These are phyloP conservation scores for Cheilosia grossa DNA, from an alignment of 2,888 invertebrate species.

Conservation along the genomic window DNA sequence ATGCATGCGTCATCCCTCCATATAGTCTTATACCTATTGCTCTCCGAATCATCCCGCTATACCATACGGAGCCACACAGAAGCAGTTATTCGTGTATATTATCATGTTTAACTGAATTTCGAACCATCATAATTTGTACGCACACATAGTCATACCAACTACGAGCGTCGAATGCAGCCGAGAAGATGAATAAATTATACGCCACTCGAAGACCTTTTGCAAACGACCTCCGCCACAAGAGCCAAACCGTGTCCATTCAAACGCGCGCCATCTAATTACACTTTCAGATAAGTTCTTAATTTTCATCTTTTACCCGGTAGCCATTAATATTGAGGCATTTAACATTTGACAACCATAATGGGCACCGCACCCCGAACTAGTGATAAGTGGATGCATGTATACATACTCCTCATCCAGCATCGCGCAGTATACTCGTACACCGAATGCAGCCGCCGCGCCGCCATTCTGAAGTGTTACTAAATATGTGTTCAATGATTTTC, in stretches of 20 bases:
- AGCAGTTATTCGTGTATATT: too few relatives aligned
- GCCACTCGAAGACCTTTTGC: constrained; percentile 45
- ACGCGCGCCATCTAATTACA: constrained; percentile 67
- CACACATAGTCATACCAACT: background rate
- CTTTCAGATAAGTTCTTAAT: constrained; percentile 68
- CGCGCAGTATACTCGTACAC: background rate
- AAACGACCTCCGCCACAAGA: constrained; percentile 44
- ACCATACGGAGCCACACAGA: too few relatives aligned
- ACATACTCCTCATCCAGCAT: constrained; percentile 13
- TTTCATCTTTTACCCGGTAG: constrained; percentile 66
- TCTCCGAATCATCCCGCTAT: too few relatives aligned
- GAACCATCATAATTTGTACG: background rate
- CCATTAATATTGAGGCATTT: constrained; percentile 77
- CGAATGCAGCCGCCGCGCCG: constrained; percentile 21
- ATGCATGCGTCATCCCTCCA: too few relatives aligned
- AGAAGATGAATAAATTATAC: constrained; percentile 51
- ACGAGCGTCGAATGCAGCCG: background rate
- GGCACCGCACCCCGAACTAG: constrained; percentile 65
- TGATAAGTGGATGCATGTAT: constrained; percentile 62
- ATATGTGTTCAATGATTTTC: constrained; percentile 72
- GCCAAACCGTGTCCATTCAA: constrained; percentile 28
- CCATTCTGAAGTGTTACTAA: constrained; percentile 69
- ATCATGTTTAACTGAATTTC: too few relatives aligned
- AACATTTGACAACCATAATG: constrained; percentile 77
- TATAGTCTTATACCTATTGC: too few relatives aligned